Base-by-base conservation (phyloP, 2,797 vertebrate species). In the Chanos chanos region DNA sequence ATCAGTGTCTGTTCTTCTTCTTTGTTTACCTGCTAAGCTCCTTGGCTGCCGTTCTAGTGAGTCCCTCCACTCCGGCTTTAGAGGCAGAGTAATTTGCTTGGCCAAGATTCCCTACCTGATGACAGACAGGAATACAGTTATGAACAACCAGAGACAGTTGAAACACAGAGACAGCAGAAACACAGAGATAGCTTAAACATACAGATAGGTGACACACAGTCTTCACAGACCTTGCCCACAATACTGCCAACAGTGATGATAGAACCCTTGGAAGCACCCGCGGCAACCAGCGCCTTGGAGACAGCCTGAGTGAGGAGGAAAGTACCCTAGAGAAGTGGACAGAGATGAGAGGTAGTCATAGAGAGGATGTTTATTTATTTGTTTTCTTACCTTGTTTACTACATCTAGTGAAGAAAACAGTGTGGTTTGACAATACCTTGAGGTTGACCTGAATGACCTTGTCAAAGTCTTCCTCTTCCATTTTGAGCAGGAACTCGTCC, bases 161-260 rank as follows among this genome's bases (percentile, higher is more conserved):
- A 7, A 4, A 28, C 7, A 28, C 27, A 5, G 7, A 28, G 27
- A 28, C 7, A 28, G 27, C n/a, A 5, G 7, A 28, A 27, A 5
- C 7, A 28, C 27, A 5, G 7, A 28, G 25, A 49, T 4, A 30
- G 13, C n/a, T n/a, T n/a, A n/a, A n/a, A n/a, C n/a, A n/a, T n/a
- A 8, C 33, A 58, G 21, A 31, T 4, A 30, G 7, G 10, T 37
- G 24, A 40, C 21, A 22, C 25, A 15, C 22, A 22, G 13, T 15
- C 22, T 50, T 36, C 4, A 43, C 83, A 77, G 74, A 92, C 94
- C 92, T 95, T 95, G 16, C 91, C 94, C 49, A 92, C 76, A 10
- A 96, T 90, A 84, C 94, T 96, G 58, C 93, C 92, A 66, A 96
- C 69, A 25, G 92, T 93, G 51, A 96, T 65, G 76, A 96, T 91